Evolutionary conservation across 2,888 invertebrate genomes (phyloP).

Genomic region (Plagiodera versicolora): DNA sequence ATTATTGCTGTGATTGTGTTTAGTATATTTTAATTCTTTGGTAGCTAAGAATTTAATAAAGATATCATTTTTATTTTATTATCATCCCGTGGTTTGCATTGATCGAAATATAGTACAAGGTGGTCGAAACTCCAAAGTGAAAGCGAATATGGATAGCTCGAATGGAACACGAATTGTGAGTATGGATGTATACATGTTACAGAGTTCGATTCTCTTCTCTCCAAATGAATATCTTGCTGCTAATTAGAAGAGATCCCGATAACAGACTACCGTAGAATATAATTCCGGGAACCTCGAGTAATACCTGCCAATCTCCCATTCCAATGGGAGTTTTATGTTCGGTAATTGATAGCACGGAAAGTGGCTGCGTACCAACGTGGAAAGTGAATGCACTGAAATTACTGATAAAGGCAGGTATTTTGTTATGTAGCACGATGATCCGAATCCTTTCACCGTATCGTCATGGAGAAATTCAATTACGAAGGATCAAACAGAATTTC

Average conservation of each 20-base stretch:
- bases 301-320: neutral
- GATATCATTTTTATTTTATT: no score
- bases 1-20: no score
- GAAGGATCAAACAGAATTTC: no score
- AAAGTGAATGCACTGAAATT: conserved; percentile 8
- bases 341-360: neutral
- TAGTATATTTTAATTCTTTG: no score
- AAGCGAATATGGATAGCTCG: no score
- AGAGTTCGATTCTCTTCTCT: neutral
- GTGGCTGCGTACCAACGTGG: neutral
- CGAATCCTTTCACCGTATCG: neutral
- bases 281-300: conserved; percentile 2
- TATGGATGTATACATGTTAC: no score
- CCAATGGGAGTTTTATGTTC: neutral
- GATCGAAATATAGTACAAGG: no score
- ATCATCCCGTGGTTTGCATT: no score
- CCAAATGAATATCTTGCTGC: neutral
- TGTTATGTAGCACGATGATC: neutral
- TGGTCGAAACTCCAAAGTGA: no score
- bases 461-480: neutral
- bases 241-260: conserved; percentile 2
- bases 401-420: neutral
- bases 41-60: no score
- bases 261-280: conserved; percentile 5
- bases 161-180: no score